These are phyloP conservation scores for Tupaia chinensis DNA, from an alignment of 2,113 vertebrate genomes.

Conservation along the genomic window DNA sequence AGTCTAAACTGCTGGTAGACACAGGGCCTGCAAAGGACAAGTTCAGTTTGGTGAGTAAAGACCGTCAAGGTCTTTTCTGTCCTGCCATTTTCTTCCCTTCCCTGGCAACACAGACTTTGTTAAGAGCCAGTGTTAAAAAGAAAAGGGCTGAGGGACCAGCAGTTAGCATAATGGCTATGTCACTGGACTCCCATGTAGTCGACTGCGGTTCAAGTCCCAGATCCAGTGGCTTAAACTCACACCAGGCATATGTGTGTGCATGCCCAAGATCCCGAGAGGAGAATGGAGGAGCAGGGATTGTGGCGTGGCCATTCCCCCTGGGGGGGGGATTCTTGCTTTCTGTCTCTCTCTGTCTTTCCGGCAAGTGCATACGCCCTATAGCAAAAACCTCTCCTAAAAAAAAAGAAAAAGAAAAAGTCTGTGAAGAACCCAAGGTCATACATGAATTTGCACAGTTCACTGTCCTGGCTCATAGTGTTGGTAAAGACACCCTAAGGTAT, in stretches of 20 bases:
- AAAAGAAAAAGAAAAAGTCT: not conserved
- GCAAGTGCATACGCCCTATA: too few relatives aligned
- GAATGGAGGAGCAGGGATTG: too few relatives aligned
- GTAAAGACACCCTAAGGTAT: not conserved
- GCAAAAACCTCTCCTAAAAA: too few relatives aligned
- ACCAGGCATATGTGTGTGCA: too few relatives aligned
- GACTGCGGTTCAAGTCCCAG: too few relatives aligned
- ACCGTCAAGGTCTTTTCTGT: not conserved
- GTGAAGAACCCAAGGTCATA: not conserved
- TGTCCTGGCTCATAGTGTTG: not conserved
- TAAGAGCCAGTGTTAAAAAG: not conserved
- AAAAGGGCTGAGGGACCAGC: not conserved
- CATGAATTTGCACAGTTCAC: not conserved
- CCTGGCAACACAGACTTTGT: not conserved
- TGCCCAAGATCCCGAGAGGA: too few relatives aligned
- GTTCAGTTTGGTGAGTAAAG: slow-evolving; percentile 88
- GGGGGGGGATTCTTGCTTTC: too few relatives aligned
- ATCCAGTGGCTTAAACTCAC: too few relatives aligned
- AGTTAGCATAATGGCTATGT: too few relatives aligned
- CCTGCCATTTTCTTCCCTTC: not conserved
- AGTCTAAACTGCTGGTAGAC: slow-evolving; percentile 85
- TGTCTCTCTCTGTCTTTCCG: too few relatives aligned
- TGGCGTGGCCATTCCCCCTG: too few relatives aligned
- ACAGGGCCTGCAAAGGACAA: slow-evolving; percentile 89
- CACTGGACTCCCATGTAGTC: too few relatives aligned